Conservation (phyloP, 2,797 vertebrate genomes). For the Brachyalestes nurse region DNA sequence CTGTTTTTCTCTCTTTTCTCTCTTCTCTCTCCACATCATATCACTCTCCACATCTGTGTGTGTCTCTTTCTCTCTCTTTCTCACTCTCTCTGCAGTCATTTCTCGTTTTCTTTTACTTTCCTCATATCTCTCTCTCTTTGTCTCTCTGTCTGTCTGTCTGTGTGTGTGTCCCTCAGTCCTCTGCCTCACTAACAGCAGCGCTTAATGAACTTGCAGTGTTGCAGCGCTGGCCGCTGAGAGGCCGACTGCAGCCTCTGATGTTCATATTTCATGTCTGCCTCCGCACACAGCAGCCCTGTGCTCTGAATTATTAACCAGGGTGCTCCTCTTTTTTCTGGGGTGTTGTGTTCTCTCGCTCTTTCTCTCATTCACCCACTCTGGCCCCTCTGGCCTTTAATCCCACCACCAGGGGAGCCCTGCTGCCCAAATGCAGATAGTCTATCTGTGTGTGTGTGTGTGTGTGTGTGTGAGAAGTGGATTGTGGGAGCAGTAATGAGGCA, state of each 20-base stretch:
- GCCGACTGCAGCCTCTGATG: constrained; percentile 71
- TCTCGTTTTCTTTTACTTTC: background rate
- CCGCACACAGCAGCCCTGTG: constrained; percentile 70
- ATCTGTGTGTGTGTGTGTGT: constrained; percentile 7
- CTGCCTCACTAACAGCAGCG: constrained; percentile 45
- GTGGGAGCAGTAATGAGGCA: constrained; percentile 27
- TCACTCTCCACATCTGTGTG: constrained; percentile 5
- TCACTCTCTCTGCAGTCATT: background rate
- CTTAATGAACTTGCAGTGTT: constrained; percentile 74
- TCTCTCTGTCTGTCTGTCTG: background rate
- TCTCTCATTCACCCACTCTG: constrained; percentile 22
- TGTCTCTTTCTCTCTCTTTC: constrained; percentile 24
- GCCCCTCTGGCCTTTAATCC: constrained; percentile 26
- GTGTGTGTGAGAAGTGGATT: constrained; percentile 2
- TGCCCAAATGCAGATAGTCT: constrained; percentile 47
- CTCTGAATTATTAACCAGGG: constrained; percentile 81
- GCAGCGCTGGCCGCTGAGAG: constrained; percentile 58
- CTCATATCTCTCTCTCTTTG: constrained; percentile 9
- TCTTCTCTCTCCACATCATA: constrained; percentile 3
- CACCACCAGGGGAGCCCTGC: constrained; percentile 30
- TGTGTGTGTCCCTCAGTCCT: background rate
- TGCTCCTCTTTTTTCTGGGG: constrained; percentile 69
- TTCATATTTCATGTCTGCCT: constrained; percentile 80
- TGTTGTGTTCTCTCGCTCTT: constrained; percentile 37
- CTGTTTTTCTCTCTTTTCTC: constrained; percentile 18